Conservation (phyloP, 2,113 vertebrate genomes). For the Alethe castanea region DNA sequence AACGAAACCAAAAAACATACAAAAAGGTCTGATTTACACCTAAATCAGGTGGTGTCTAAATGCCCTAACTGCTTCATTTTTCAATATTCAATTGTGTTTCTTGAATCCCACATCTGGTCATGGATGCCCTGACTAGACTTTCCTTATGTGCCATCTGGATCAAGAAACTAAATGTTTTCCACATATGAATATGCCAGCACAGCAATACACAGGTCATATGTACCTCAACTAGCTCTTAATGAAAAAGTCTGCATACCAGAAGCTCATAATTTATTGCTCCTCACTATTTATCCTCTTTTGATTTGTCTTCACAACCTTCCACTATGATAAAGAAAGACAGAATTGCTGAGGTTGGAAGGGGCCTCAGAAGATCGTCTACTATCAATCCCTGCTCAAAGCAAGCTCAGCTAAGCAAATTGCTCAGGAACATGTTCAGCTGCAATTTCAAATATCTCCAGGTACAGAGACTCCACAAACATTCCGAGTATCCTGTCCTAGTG, state of each 20-base stretch:
- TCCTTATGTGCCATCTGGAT: neutral
- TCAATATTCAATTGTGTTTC: neutral
- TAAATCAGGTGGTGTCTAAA: neutral
- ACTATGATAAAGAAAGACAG: neutral
- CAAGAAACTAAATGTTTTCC: neutral
- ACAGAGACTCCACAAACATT: neutral
- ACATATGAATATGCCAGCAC: neutral
- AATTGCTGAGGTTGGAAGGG: neutral
- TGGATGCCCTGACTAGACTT: neutral
- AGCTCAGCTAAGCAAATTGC: neutral
- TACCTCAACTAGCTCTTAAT: neutral
- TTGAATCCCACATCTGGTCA: neutral
- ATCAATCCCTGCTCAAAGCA: neutral
- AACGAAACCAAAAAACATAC: neutral
- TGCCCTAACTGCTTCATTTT: neutral
- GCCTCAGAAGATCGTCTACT: neutral
- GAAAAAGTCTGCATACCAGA: neutral
- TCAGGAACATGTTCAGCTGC: neutral
- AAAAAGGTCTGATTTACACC: neutral
- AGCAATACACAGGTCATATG: neutral
- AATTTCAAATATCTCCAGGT: neutral
- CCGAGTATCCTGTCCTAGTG: neutral
- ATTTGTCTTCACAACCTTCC: neutral
- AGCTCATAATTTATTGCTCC: neutral
- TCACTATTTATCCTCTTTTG: neutral